Base-by-base conservation (phyloP, 2,888 invertebrate species). In the Masnerella sp. region DNA sequence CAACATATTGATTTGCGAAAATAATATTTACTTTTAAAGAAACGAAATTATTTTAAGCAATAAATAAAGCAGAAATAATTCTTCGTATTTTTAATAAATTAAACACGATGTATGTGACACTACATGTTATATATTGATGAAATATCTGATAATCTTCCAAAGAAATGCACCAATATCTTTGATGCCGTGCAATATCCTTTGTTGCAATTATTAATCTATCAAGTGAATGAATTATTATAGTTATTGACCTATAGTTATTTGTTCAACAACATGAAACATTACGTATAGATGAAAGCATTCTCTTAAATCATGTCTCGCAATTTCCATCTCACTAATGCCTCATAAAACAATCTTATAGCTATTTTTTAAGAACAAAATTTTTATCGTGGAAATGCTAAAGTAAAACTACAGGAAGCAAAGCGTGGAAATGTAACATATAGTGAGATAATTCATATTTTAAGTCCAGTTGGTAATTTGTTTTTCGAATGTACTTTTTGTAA, bases 401-500 rank as follows among this genome's bases (percentile, higher is more conserved):
- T 15, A 30, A 54, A 54, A 28, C n/a, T 4, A 18, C 5, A 3
- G 12, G 40, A 42, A 54, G 28, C 30, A 5, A 11, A 56, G 34
- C 22, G 40, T 8, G 25, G 14, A 42, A 43, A 58, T 42, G 17
- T 58, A 43, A 59, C 36, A 59, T 59, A 59, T 42, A 30, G 61
- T 51, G 42, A 61, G 42, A 61, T 61, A 61, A 61, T 61, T 61
- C 51, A 61, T 51, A 61, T 59, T 36, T 51, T 30, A 61, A 42
- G 49, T 51, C 40, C 22, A 15, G 5, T 2, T 8, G 14, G 54
- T 45, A 64, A 64, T 64, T 64, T 64, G 54, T n/a, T 64, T 64
- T 54, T 54, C 45, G 11, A 43, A 45, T 54, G 64, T 64, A 64
- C 52, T 54, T 64, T 54, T 54, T 64, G 64, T 47, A 45, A 54